A percentile compares a stretch with the other conserved stretches of the same genome.
These are phyloP conservation scores for Prunella fulvescens DNA, from an alignment of 2,113 vertebrate genomes.

Conservation along the genomic window DNA sequence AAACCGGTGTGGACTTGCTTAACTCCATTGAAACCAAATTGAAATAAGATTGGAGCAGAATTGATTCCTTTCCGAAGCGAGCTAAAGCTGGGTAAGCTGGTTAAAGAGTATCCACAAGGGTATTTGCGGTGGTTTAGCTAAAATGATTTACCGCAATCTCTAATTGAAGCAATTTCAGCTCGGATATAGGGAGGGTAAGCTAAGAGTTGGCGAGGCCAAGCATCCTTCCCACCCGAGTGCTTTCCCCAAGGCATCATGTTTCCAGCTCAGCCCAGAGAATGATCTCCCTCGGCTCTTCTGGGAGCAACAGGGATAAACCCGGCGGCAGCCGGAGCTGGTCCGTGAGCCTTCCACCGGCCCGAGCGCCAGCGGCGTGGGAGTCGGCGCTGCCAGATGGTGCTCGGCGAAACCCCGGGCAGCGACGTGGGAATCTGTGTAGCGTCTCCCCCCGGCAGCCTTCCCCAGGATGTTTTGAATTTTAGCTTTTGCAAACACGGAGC, in stretches of 20 bases:
- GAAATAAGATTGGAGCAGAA: not conserved
- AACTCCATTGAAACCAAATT: constrained; percentile 18
- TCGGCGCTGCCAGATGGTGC: constrained; percentile 36
- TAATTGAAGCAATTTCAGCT: constrained; percentile 44
- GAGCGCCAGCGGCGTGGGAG: not conserved
- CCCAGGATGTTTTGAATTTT: constrained; percentile 72
- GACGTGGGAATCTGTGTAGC: constrained; percentile 40
- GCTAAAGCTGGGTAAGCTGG: constrained; percentile 44
- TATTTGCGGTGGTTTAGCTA: not conserved
- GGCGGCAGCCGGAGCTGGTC: not conserved
- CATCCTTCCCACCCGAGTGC: not conserved
- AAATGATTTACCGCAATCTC: constrained; percentile 20
- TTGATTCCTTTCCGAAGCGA: not conserved
- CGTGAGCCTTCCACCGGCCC: not conserved
- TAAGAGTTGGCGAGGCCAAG: not conserved
- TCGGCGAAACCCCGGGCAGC: constrained; percentile 54
- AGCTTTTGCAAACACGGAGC: constrained; percentile 53
- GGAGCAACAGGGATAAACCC: not conserved
- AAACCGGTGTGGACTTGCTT: not conserved
- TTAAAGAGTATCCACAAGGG: constrained; percentile 31
- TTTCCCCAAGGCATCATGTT: not conserved
- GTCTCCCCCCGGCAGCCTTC: constrained; percentile 34
- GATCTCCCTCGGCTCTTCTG: not conserved
- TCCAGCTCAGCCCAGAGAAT: not conserved
- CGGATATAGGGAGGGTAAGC: not conserved